Percentiles rank a stretch among this genome's conserved stretches.
Conservation (phyloP, 2,797 vertebrate genomes). For the Eulemur albifrons region DNA sequence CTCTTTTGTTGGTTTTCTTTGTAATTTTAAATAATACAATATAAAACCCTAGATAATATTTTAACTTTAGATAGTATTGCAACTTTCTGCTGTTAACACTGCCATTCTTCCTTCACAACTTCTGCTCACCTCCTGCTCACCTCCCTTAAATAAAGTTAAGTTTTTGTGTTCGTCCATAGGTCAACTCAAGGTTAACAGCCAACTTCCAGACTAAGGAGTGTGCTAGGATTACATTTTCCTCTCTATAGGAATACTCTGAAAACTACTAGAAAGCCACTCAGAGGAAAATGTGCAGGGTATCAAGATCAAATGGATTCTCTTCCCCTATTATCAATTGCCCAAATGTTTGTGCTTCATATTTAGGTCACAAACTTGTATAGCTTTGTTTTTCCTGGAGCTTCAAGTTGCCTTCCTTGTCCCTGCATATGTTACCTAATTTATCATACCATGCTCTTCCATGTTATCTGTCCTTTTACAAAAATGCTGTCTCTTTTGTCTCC, state of each 20-base stretch:
- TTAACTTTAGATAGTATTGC: neutral
- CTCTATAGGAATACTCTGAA: neutral
- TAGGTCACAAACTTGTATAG: neutral
- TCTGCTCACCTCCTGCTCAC: neutral
- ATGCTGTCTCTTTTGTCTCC: neutral
- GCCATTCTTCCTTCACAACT: neutral
- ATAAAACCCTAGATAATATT: neutral
- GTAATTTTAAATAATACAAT: constrained; percentile 20
- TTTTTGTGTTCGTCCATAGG: neutral
- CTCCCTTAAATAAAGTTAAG: neutral
- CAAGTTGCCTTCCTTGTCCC: neutral
- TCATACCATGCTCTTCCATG: neutral
- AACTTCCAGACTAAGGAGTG: neutral
- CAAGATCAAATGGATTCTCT: neutral
- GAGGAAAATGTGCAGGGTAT: neutral
- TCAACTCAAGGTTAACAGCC: neutral
- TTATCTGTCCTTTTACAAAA: neutral
- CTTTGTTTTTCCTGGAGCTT: neutral
- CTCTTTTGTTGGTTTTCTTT: constrained; percentile 34
- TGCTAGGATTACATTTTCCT: neutral
- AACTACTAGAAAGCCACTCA: neutral
- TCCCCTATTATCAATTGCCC: neutral
- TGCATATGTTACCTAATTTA: neutral
- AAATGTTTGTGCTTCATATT: neutral
- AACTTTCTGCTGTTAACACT: neutral